Base-by-base conservation (phyloP, 2,113 vertebrate species). In the Microtus pennsylvanicus region DNA sequence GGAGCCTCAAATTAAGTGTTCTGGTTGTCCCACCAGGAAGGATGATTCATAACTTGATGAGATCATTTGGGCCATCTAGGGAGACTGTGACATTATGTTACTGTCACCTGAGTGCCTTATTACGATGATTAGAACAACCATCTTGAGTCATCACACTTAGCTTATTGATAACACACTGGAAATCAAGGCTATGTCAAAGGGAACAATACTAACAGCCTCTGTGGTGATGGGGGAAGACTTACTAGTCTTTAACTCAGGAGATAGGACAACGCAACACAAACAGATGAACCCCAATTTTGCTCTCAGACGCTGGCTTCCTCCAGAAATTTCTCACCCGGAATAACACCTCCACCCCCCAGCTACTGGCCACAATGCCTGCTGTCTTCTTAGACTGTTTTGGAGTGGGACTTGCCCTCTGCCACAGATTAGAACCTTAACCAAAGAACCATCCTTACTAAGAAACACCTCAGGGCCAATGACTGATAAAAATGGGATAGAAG, bases 81-180 rank as follows among this genome's bases (percentile, higher is more conserved):
- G 47, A 77, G 77, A 87, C 47, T 38, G 58, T 87, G 87, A n/a
- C 8, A 72, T 33, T 86, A 55, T 38, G 30, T 75, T 89, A 6
- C 10, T 93, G 9, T 96, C 55, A 75, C 42, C 6, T 90, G 47
- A 38, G 67, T 85, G n/a, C 35, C 30, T 72, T 89, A 45, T 45
- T 90, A 91, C 38, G 38, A 50, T 87, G 38, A 90, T 72, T 87
- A 50, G 74, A 30, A 91, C 24, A 76, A 42, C 16, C 9, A 47
- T 83, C 22, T 80, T 83, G 74, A 82, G 47, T 97, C 63, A 95
- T 42, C 13, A 30, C 78, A 81, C 50, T 96, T 95, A 85, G 30
- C 74, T 90, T 92, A 81, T 86, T 97, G 12, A 89, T 86, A 33
- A 95, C 12, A 65, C 70, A 90, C 91, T 90, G 50, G 38, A 94